Evolutionary conservation across 2,797 vertebrate genomes (phyloP).

Genomic region (Rhinoraja longicauda): DNA sequence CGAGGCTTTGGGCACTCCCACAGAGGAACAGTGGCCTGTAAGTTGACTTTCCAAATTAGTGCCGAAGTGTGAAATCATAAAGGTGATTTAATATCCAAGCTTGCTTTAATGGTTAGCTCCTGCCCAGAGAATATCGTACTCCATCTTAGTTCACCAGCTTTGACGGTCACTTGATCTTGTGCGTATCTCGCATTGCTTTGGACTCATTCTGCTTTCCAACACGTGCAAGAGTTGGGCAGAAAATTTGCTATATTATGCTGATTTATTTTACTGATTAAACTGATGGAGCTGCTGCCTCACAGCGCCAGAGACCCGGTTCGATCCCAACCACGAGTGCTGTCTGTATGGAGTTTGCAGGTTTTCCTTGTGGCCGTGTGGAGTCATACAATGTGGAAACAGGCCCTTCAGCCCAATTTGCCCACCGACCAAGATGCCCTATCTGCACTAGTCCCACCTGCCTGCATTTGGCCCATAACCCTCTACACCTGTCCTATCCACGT

Average conservation of each 20-base stretch:
- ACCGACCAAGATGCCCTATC: too few species aligned
- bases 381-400: too few species aligned
- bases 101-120: neutral
- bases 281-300: too few species aligned
- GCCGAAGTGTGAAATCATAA: neutral
- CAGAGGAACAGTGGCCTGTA: slow-evolving; percentile 91
- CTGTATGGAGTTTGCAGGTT: too few species aligned
- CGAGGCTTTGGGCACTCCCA: slow-evolving; percentile 89
- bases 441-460: too few species aligned
- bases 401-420: too few species aligned
- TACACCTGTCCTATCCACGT: too few species aligned
- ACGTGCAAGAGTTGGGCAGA: neutral
- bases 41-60: slow-evolving; percentile 47
- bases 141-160: neutral
- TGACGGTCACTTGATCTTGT: neutral
- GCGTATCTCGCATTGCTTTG: neutral
- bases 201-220: neutral
- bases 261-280: neutral
- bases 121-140: too few species aligned
- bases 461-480: too few species aligned
- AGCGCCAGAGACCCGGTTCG: too few species aligned
- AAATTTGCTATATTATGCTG: neutral
- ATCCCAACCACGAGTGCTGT: too few species aligned
- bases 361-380: too few species aligned
- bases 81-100: neutral